Percentiles rank a stretch among this genome's conserved stretches.
These are phyloP conservation scores for Eurytoma californica DNA, from an alignment of 2,888 invertebrate species.

Conservation along the genomic window DNA sequence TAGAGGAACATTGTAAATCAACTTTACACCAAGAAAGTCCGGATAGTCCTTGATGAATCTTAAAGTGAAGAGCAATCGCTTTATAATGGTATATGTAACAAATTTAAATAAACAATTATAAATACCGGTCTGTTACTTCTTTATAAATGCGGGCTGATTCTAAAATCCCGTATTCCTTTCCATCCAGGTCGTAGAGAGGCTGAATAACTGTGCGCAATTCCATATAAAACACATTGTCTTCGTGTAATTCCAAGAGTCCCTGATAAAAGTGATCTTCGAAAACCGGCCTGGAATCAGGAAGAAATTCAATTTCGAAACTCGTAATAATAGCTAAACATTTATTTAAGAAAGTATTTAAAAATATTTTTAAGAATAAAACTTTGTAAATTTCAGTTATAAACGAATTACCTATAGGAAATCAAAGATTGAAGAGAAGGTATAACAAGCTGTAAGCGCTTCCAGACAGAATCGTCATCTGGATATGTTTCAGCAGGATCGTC, in stretches of 20 bases:
- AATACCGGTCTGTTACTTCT: slow-evolving; percentile 77
- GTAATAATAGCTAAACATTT: not conserved
- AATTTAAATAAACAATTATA: slow-evolving; percentile 76
- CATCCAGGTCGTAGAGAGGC: slow-evolving; percentile 81
- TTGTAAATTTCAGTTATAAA: no score
- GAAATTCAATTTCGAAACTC: no score
- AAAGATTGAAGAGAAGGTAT: not conserved
- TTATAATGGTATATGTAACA: no score
- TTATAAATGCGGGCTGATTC: slow-evolving; percentile 80
- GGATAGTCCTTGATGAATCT: slow-evolving; percentile 79
- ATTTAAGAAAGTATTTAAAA: no score
- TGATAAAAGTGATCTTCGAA: slow-evolving; percentile 82
- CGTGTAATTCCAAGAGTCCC: slow-evolving; percentile 79
- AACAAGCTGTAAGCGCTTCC: not conserved
- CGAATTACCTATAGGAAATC: slow-evolving; percentile 17
- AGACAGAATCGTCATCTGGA: not conserved
- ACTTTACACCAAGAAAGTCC: slow-evolving; percentile 81
- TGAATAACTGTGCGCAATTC: slow-evolving; percentile 82
- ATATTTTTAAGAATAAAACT: not conserved
- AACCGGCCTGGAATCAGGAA: slow-evolving; percentile 75
- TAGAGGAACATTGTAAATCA: slow-evolving; percentile 83
- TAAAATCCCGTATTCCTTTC: slow-evolving; percentile 76
- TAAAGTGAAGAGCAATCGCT: not conserved
- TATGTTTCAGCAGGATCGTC: slow-evolving; percentile 18
- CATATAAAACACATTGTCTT: slow-evolving; percentile 83